Conservation (phyloP, 2,797 vertebrate genomes). For the Xyrichtys novacula region DNA sequence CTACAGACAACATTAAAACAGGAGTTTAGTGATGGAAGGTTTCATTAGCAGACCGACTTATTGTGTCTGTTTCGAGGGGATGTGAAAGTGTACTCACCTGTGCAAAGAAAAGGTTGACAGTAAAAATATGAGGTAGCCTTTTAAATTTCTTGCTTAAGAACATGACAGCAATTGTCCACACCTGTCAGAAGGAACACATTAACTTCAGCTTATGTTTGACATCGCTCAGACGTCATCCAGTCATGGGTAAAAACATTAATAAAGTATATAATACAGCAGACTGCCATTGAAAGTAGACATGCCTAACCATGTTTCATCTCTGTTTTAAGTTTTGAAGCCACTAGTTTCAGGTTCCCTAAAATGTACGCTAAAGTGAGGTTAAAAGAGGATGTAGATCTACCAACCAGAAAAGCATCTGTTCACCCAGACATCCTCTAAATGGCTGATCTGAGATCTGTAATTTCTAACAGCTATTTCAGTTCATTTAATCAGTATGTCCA, state of each 20-base stretch:
- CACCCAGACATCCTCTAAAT: not conserved
- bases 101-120: constrained; percentile 92
- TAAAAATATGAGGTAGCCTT: constrained; percentile 93
- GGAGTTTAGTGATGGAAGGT: not conserved
- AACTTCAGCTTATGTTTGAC: too few relatives aligned
- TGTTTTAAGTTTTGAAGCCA: not conserved
- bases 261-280: not conserved
- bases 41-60: not conserved
- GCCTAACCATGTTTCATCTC: not conserved
- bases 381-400: not conserved
- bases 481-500: not conserved
- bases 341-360: not conserved
- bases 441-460: not conserved
- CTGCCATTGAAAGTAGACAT: not conserved
- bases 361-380: not conserved
- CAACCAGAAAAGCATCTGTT: not conserved
- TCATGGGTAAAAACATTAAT: not conserved
- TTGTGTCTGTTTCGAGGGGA: not conserved
- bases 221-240: not conserved
- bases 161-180: constrained; percentile 93
- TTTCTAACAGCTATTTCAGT: not conserved
- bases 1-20: constrained; percentile 74
- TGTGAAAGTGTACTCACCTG: constrained; percentile 85
- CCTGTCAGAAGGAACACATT: constrained; percentile 73
- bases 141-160: constrained; percentile 94